A percentile compares a stretch with the other conserved stretches of the same genome.
These are phyloP conservation scores for Cyprinus carpio DNA, from an alignment of 2,113 vertebrate species.

Conservation along the genomic window DNA sequence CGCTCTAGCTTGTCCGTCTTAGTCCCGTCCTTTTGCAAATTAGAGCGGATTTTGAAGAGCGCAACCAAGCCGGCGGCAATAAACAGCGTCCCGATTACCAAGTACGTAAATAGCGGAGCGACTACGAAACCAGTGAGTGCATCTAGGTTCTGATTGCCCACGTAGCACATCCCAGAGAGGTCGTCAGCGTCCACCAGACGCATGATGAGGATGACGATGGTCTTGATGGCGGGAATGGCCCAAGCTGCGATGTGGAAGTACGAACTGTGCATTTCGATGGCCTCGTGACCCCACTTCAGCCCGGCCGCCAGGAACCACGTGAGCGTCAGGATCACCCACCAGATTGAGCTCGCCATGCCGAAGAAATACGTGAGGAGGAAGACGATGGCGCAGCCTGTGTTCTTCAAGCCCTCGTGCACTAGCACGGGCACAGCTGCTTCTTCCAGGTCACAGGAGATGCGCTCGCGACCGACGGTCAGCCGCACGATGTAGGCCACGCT, in stretches of 20 bases:
- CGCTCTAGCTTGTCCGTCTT: constrained; percentile 98
- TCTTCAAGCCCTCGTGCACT: constrained; percentile 98
- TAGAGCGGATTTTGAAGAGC: constrained; percentile 97
- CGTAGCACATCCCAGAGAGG: constrained; percentile 93
- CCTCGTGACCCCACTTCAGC: constrained; percentile 98
- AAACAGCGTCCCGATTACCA: constrained; percentile 95
- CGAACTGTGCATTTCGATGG: constrained; percentile 99
- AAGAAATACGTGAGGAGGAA: constrained; percentile 99
- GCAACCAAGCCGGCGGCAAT: constrained; percentile 94
- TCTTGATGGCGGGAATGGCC: constrained; percentile 97
- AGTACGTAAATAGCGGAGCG: constrained; percentile 92
- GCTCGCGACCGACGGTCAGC: constrained; percentile 93
- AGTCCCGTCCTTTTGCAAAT: constrained; percentile 97
- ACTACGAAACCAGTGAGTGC: constrained; percentile 96
- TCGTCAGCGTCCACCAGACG: constrained; percentile 94
- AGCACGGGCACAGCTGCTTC: constrained; percentile 91
- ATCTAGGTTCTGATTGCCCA: constrained; percentile 93
- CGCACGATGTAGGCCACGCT: constrained; percentile 97
- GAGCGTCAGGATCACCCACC: constrained; percentile 98
- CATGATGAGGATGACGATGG: constrained; percentile 98
- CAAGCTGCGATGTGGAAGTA: constrained; percentile 99
- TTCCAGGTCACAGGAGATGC: constrained; percentile 98
- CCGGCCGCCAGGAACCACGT: constrained; percentile 98
- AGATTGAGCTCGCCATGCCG: constrained; percentile 99
- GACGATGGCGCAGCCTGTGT: constrained; percentile 98